Evolutionary conservation across 2,888 invertebrate species (phyloP).

Genomic region (Netelia melanura): DNA sequence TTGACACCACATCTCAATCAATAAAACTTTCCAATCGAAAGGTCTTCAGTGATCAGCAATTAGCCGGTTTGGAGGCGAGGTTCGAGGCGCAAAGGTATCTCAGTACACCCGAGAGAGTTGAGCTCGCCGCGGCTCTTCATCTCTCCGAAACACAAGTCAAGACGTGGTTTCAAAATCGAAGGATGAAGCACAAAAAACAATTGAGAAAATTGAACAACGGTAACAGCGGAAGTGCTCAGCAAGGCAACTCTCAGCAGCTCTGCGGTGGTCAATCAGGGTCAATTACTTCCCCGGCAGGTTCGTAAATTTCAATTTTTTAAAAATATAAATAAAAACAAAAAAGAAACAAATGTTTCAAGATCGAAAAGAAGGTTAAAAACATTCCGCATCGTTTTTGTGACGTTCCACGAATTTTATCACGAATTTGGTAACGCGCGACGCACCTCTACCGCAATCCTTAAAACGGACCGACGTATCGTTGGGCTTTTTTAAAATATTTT

Average conservation of each 20-base stretch:
- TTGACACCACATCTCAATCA: background rate
- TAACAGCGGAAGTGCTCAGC: constrained; percentile 73
- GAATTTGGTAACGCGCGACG: background rate
- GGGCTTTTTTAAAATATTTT: background rate
- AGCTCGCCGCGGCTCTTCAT: constrained; percentile 95
- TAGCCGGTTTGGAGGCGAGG: constrained; percentile 95
- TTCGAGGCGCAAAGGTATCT: constrained; percentile 98
- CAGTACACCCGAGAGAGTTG: constrained; percentile 98
- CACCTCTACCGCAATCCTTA: background rate
- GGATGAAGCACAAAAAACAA: constrained; percentile 99
- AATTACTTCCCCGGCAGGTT: constrained; percentile 81
- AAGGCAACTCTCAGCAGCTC: constrained; percentile 74
- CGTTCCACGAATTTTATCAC: background rate
- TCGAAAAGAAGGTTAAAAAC: background rate
- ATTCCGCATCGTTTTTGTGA: background rate
- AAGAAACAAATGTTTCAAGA: background rate
- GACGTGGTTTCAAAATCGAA: constrained; percentile 98
- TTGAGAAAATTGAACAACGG: constrained; percentile 89
- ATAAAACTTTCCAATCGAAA: constrained; percentile 53
- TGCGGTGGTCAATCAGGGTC: constrained; percentile 77
- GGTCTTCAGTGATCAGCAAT: constrained; percentile 91
- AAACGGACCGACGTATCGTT: background rate
- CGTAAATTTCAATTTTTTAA: constrained; percentile 48
- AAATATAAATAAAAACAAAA: background rate
- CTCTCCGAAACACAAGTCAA: constrained; percentile 98